Evolutionary conservation across 2,888 invertebrate genomes (phyloP), one percentile per base, ranked within the genome.

Genomic region (Lepidochrysops patricia): DNA sequence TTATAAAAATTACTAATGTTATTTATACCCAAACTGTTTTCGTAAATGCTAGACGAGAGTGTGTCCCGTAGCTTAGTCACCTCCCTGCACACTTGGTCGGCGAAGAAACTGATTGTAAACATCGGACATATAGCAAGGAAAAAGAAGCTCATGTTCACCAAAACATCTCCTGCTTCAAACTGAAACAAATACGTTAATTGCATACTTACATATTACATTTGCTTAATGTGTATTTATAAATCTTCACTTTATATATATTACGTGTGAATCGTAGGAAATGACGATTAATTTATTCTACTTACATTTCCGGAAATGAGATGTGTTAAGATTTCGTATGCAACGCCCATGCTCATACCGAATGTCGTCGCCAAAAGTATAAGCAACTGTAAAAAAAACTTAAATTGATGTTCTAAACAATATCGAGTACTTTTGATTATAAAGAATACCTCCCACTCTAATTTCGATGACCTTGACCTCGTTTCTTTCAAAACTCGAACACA

Each of bases 11-110:
- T n/a, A 29, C 29, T n/a, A n/a, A n/a, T n/a, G n/a, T n/a, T n/a
- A 58, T 25, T 43, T 19, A 12, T 64, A 67, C 66, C 80, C 13
- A 84, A 68, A 66, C 76, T 73, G 60, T 80, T 78, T 57, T 81
- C 82, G 63, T 82, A 82, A 3, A 85, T 75, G 26, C 75, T 73
- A 2, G 77, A 75, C 19, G 81, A 77, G 1, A 85, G 67, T n/a
- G 80, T 67, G 57, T 81, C 79, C 12, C 75, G 68, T 1, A 84
- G 66, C 2, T 68, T 66, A 7, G 68, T 66, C 2, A 79, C 81
- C 61, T 83, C 75, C 2, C 64, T 69, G 34, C 77, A 74, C 0
- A 82, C 71, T 43, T 66, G 70, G 57, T 80, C 81, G 0, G 77
- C 76, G 43, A 75, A 75, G 5, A 74, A 63, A 63, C 84, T 83